phyloP scores from a whole-genome alignment of 2,888 invertebrate genomes.

The Fragum whitleyi region DNA sequence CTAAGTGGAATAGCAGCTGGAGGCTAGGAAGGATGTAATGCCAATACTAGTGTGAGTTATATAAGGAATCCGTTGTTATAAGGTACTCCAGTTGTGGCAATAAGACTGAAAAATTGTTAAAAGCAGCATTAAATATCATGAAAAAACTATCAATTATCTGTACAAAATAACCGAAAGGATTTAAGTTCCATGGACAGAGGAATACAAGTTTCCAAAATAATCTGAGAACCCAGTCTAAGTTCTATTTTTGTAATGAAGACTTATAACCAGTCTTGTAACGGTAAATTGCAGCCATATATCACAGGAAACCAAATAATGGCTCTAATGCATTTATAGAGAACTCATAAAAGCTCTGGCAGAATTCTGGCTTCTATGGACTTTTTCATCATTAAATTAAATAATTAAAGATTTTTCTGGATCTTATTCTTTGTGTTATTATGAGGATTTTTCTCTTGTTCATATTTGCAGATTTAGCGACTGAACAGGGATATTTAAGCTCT shows the following conservation, averaged over 20 bases:
- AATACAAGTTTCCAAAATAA: not conserved
- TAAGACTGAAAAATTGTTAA: too few relatives aligned
- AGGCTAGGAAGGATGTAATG: too few relatives aligned
- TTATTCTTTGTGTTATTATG: not conserved
- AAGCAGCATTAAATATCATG: too few relatives aligned
- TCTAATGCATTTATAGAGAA: conserved; percentile 21
- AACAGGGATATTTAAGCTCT: too few relatives aligned
- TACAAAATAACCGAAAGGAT: too few relatives aligned
- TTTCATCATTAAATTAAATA: not conserved
- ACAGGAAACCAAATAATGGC: conserved; percentile 27
- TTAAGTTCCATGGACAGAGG: too few relatives aligned
- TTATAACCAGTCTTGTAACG: conserved; percentile 3
- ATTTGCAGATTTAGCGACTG: too few relatives aligned
- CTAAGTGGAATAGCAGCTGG: too few relatives aligned
- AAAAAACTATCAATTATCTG: too few relatives aligned
- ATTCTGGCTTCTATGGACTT: conserved; percentile 10
- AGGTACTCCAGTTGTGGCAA: too few relatives aligned
- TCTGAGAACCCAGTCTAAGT: not conserved
- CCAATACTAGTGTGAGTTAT: too few relatives aligned
- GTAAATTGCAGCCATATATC: conserved; percentile 26
- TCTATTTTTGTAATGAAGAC: conserved; percentile 11
- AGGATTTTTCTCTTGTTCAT: not conserved
- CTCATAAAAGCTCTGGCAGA: conserved; percentile 10
- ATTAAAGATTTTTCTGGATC: not conserved
- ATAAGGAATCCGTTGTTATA: too few relatives aligned